Evolutionary conservation across 2,888 invertebrate species (phyloP), one percentile per base, ranked within the genome.

Genomic region (Drosophila paranaensis): DNA sequence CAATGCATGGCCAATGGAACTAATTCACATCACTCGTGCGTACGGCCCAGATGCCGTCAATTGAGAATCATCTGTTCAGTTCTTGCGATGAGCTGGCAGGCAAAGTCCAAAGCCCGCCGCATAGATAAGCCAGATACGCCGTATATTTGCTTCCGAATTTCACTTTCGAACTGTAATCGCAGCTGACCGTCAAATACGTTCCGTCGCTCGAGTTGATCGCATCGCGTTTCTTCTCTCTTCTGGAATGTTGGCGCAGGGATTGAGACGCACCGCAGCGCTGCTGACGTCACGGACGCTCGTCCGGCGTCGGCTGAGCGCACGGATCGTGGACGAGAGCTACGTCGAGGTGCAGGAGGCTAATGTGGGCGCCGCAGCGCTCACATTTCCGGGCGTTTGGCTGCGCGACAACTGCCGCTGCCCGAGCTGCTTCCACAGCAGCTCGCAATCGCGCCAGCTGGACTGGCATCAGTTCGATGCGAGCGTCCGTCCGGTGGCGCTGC

Each of bases 361-460:
- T 27, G 20, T 9, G 20, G 43, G 11, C 35, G n/a, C 46, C 0
- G 67, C 91, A 0, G 11, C 82, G 0, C 72, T 94, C 25, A 90
- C 93, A 71, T 96, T 94, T 88, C 96, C 96, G 0, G 93, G 94
- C 68, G 94, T 96, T 33, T 96, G 96, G 96, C 91, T 96, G 55
- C 92, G 96, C 75, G 96, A 96, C 90, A 96, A 96, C 88, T 96
- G 96, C 82, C 95, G 94, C 75, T 96, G 96, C 81, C 90, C 94
- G 25, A 84, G 93, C 48, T 96, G 96, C 85, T 96, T 95, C 87
- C 95, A 96, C 82, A 83, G 88, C 30, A 93, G 93, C 9, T 95
- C 96, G 0, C 93, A 94, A 88, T 95, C 95, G 61, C 93, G 96
- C 40, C 94, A 94, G 33, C 92, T 95, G 14, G 93, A 95, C 79